Evolutionary conservation across 64 coral and sea anemone species (phyloP).

Genomic region (Pocillopora damicornis): DNA sequence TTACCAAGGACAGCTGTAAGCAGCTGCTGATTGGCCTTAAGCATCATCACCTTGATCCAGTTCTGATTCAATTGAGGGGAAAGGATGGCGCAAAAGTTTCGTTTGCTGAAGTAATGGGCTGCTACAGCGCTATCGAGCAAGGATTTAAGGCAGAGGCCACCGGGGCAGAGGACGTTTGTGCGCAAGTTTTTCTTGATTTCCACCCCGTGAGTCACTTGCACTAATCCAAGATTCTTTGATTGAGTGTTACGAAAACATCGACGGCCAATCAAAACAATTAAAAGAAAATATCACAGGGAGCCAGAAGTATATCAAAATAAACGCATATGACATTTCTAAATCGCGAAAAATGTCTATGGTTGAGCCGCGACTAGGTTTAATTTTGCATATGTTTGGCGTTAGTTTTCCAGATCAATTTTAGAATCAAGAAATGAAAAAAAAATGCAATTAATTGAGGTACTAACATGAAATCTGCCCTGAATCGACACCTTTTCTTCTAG

Average conservation of each 20-base stretch:
- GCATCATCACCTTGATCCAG: conserved; percentile 37
- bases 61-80: conserved; percentile 34
- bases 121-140: conserved; percentile 60
- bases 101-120: conserved; percentile 64
- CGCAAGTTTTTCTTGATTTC: conserved; percentile 62
- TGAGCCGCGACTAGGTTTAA: no score
- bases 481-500: no score
- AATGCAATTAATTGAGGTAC: no score
- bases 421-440: no score
- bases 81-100: conserved; percentile 50
- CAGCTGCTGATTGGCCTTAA: conserved; percentile 43
- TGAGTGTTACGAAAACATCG: background rate
- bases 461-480: no score
- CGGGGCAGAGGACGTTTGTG: conserved; percentile 73
- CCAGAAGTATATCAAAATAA: no score
- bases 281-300: no score
- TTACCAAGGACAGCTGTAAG: conserved; percentile 36
- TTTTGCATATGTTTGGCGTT: no score
- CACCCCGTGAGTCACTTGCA: conserved; percentile 64
- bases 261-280: background rate
- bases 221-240: background rate
- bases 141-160: conserved; percentile 29
- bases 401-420: no score
- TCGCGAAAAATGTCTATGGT: no score
- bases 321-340: no score